These are phyloP conservation scores for Notarius lentiginosus DNA, from an alignment of 2,113 vertebrate species.

Conservation along the genomic window DNA sequence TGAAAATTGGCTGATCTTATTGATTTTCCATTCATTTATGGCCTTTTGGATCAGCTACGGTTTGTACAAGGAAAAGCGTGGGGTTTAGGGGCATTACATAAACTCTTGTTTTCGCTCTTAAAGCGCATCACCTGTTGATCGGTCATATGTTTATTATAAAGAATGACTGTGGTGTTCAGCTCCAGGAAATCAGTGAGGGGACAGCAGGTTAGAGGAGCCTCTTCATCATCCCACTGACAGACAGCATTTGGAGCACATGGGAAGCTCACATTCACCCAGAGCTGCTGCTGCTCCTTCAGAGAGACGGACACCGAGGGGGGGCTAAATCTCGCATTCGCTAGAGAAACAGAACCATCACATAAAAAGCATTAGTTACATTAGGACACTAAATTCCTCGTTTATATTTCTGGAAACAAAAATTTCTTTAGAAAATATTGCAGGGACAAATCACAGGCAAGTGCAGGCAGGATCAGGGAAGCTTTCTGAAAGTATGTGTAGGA, in stretches of 20 bases:
- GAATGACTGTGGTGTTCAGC: slow-evolving; percentile 61
- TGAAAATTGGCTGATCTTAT: too few species aligned
- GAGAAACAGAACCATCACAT: not conserved
- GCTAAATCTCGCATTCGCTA: slow-evolving; percentile 60
- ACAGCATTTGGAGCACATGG: slow-evolving; percentile 52
- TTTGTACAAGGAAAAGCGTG: too few species aligned
- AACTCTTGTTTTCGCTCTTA: too few species aligned
- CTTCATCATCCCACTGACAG: not conserved
- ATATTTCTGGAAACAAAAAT: not conserved
- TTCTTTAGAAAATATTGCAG: not conserved
- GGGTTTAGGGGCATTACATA: too few species aligned
- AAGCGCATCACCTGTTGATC: slow-evolving; percentile 55
- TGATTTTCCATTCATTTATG: too few species aligned
- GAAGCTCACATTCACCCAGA: slow-evolving; percentile 64
- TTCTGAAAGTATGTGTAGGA: not conserved
- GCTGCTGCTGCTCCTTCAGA: slow-evolving; percentile 29
- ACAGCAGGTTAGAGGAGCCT: slow-evolving; percentile 47
- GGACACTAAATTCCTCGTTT: not conserved
- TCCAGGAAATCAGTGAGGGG: slow-evolving; percentile 52
- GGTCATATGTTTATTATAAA: slow-evolving; percentile 61
- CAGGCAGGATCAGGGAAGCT: not conserved
- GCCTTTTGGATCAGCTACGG: too few species aligned
- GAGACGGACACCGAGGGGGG: slow-evolving; percentile 62
- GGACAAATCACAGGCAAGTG: not conserved
- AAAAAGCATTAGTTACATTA: not conserved